A percentile compares a stretch with the other conserved stretches of the same genome.
phyloP scores from a whole-genome alignment of 2,797 vertebrate species.

The Trematomus bernacchii region DNA sequence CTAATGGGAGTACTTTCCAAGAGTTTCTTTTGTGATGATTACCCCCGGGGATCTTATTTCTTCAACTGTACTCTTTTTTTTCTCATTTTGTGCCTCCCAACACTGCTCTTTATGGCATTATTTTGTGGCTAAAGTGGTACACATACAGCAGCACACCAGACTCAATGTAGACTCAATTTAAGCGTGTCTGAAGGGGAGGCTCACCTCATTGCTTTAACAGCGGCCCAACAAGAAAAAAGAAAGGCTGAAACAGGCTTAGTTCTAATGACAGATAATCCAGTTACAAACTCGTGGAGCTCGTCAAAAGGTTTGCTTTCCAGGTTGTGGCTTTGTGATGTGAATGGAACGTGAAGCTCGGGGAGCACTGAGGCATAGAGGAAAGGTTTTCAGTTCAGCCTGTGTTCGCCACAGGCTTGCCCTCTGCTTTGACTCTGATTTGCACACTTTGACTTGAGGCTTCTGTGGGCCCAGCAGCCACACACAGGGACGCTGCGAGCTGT shows the following conservation, averaged over 20 bases:
- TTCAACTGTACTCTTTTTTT: constrained; percentile 59
- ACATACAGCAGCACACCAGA: constrained; percentile 63
- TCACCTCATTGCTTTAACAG: constrained; percentile 68
- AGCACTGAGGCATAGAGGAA: constrained; percentile 68
- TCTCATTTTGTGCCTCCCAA: constrained; percentile 38
- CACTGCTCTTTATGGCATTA: constrained; percentile 68
- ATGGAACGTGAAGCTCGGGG: constrained; percentile 77
- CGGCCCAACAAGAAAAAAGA: constrained; percentile 51
- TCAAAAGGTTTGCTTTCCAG: constrained; percentile 82
- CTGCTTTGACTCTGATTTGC: constrained; percentile 66
- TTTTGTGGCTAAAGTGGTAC: constrained; percentile 59
- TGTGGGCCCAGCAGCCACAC: constrained; percentile 46
- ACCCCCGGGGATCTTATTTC: constrained; percentile 60
- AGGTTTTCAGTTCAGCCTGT: constrained; percentile 63
- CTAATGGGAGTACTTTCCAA: constrained; percentile 70
- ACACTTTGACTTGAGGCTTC: constrained; percentile 65
- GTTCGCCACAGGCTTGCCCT: constrained; percentile 68
- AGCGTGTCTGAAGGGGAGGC: constrained; percentile 58
- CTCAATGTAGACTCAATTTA: constrained; percentile 58
- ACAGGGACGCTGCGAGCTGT: constrained; percentile 41
- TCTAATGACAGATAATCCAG: constrained; percentile 82
- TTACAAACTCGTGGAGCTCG: constrained; percentile 80
- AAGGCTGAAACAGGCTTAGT: constrained; percentile 71
- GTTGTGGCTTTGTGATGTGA: constrained; percentile 82
- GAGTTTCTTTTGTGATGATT: constrained; percentile 65